Evolutionary conservation across 2,113 vertebrate genomes (phyloP), one percentile per base, ranked within the genome.

Genomic region (Macaca mulatta): DNA sequence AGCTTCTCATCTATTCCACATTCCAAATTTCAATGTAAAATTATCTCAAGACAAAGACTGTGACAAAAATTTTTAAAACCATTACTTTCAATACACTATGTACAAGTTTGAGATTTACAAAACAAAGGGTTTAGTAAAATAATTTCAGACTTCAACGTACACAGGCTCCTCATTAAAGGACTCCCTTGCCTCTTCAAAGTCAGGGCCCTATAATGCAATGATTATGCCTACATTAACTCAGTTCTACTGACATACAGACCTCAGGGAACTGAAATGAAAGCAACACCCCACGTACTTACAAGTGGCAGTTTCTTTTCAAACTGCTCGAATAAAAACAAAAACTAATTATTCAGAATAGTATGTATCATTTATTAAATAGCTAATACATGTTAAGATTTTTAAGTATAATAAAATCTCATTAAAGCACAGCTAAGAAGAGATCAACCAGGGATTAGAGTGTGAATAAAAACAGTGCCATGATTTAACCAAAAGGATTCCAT

Each of bases 171-270:
- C 82, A 83, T 87, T 94, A 95, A 96, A 83, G 48, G 61, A 81
- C 20, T 75, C 40, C 55, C 88, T 52, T 43, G 72, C 17, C 69
- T 82, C 92, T 83, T 25, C n/a, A 57, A 84, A 84, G 50, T 30
- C 8, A 5, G 43, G 61, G 59, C 35, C 38, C 38, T 59, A 38
- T 43, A 91, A 93, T 50, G 14, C 48, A 50, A 14, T 50, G 48
- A 50, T 70, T 72, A 83, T 16, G 30, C 18, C 52, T 59, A 57
- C 22, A 70, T 10, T 89, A 86, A 83, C 48, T 95, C 25, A n/a
- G 77, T 79, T 87, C 95, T 96, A 93, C 90, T 57, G 40, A 67
- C 61, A 97, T 40, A 61, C 4, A 87, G 89, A 59, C 82, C 96
- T 64, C 40, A 90, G 75, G 45, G 77, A 81, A 74, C 90, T 88